Evolutionary conservation across 1,140 invertebrate genomes (phyloP), one percentile per base, ranked within the genome.

Genomic region (Conus betulinus): DNA sequence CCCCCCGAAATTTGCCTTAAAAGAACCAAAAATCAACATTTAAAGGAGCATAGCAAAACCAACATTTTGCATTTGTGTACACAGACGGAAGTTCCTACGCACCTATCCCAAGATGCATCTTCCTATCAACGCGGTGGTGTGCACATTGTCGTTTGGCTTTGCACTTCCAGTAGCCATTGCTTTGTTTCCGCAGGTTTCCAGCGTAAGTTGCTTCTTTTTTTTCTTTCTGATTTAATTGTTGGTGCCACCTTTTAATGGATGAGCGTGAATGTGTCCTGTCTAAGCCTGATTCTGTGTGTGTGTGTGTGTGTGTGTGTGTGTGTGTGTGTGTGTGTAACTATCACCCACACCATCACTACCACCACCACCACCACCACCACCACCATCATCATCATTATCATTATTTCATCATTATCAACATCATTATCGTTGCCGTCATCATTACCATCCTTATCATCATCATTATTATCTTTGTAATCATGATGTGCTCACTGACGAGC

Each of bases 121-220:
- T 78, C 95, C 95, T 23, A 85, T 95, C 23, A 95, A 95, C 92
- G 93, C 95, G 81, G 13, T 93, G 15, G 93, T 95, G n/a, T 93
- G 92, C 60, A 95, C 95, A 0, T 6, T 94, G 27, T 90, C 93
- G n/a, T 96, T 96, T 93, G 95, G 93, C 3, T 89, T 92, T 67
- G 95, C 95, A 15, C 91, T 96, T 53, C 95, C 95, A 52, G 91
- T 95, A 17, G 94, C 94, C 17, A 95, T 95, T 71, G 95, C 95
- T 5, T 82, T 95, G 13, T 96, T 95, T 88, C 95, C 95, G n/a
- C 95, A 96, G 88, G 92, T 94, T 85, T 94, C 94, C 51, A 67
- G 93, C 86, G 95, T 95, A 93, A 92, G 90, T 91, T 53, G 84
- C 20, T 85, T 86, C 27, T 85, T 57, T 76, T 63, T 39, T 27